Evolutionary conservation across 2,888 invertebrate genomes (phyloP), one percentile per base, ranked within the genome.

Genomic region (Lycia hirtaria): DNA sequence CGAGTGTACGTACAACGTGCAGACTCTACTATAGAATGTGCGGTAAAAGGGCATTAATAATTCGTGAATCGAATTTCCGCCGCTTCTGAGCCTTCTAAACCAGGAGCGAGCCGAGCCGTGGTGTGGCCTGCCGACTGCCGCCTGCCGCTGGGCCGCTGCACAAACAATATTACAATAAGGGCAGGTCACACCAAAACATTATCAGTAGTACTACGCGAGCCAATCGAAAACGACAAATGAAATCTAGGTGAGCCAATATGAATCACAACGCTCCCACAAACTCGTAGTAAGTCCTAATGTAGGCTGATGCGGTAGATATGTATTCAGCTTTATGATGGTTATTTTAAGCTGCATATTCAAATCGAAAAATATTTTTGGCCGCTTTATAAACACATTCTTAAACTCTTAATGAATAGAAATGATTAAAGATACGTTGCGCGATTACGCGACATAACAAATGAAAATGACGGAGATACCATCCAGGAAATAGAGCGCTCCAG

Each of bases 41-140:
- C 33, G 50, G 56, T 33, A 45, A 33, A 41, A 56, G 30, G 48
- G 44, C 19, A 65, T 71, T 66, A 69, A 69, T 72, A 69, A 73
- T 69, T 68, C 60, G 30, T 44, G 56, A 69, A 71, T 68, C 68
- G 61, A 66, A 70, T 71, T 62, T 66, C 62, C 63, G 50, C 57
- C 35, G 20, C 19, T 20, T 40, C 54, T 19, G 10, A 24, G 48
- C 47, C 17, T 48, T 44, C 49, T 28, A 49, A 44, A 48, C 32
- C 35, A 6, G 19, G 28, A 26, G 7, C 50, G 17, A 19, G n/a
- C 19, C 19, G 19, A 4, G 14, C 30, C 41, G 33, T n/a, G 43
- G 15, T 5, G 26, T 3, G 15, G 17, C 28, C 17, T 28, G 26
- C 15, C 14, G 26, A 10, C 24, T 26, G n/a, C n/a, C 26, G 12